Evolutionary conservation across 1,140 invertebrate genomes (phyloP).

Genomic region (Bombus superbus): DNA sequence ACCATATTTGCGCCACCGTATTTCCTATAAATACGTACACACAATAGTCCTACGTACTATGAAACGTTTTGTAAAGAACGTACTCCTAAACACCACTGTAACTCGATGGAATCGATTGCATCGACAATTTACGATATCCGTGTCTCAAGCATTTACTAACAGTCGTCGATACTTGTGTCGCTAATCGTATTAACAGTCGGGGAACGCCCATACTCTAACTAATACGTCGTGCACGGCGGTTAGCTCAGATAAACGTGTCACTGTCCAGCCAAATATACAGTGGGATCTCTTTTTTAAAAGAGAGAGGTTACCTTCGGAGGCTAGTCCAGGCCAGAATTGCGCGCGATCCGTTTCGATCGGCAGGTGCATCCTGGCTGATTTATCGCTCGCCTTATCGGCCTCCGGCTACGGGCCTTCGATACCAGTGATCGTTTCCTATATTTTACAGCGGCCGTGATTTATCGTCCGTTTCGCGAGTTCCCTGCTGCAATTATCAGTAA

Average conservation of each 20-base stretch:
- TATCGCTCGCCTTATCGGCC: slow-evolving; percentile 68
- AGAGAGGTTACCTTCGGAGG: not conserved
- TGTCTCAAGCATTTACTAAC: not conserved
- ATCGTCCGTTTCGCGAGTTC: slow-evolving; percentile 68
- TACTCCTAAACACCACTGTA: too few relatives aligned
- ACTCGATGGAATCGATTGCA: too few relatives aligned
- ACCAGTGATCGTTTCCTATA: slow-evolving; percentile 70
- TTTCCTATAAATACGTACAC: too few relatives aligned
- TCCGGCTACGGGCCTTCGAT: slow-evolving; percentile 66
- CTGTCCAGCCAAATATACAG: slow-evolving; percentile 35
- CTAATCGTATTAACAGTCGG: not conserved
- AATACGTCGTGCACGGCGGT: too few relatives aligned
- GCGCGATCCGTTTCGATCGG: slow-evolving; percentile 59
- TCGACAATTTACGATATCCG: too few relatives aligned
- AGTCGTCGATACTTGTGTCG: not conserved
- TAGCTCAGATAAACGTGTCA: slow-evolving; percentile 19
- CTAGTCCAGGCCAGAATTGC: slow-evolving; percentile 3
- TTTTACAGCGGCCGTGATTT: slow-evolving; percentile 69
- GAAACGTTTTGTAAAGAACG: too few relatives aligned
- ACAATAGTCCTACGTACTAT: too few relatives aligned
- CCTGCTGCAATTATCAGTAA: slow-evolving; percentile 69
- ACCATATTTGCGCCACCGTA: too few relatives aligned
- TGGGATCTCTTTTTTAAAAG: not conserved
- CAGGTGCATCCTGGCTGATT: slow-evolving; percentile 67
- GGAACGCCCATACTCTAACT: not conserved